Percentiles rank a stretch among this genome's conserved stretches.
phyloP scores from a whole-genome alignment of 2,113 vertebrate genomes.

The Tachycineta bicolor region DNA sequence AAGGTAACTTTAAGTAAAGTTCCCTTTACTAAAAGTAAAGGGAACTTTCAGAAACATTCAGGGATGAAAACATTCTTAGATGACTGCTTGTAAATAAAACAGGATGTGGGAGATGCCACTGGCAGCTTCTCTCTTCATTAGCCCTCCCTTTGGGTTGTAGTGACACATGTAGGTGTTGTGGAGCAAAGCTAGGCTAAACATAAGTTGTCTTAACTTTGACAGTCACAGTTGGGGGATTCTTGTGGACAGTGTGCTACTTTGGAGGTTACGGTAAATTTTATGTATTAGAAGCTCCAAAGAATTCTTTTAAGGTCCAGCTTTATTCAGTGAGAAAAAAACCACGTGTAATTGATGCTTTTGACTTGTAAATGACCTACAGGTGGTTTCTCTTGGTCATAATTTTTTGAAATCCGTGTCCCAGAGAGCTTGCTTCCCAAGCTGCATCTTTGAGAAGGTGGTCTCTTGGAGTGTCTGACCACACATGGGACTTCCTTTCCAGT shows the following conservation, averaged over 20 bases:
- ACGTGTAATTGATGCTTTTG: background rate
- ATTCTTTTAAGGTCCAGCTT: background rate
- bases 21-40: no score
- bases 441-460: slow-evolving; percentile 1
- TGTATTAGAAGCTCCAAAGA: background rate
- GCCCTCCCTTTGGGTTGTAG: background rate
- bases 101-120: background rate
- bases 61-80: background rate
- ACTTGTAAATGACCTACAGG: background rate
- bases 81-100: background rate
- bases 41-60: background rate
- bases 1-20: no score
- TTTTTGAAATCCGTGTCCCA: background rate
- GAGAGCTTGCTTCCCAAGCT: background rate
- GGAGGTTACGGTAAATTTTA: background rate
- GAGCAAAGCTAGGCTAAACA: background rate
- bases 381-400: background rate
- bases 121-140: background rate
- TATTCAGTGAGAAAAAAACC: background rate
- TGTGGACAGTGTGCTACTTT: background rate
- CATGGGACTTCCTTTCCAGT: background rate
- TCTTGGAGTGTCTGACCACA: background rate
- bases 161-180: background rate
- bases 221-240: background rate
- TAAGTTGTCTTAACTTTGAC: background rate